These are phyloP conservation scores for Spodoptera picta DNA, from an alignment of 2,888 invertebrate genomes.

Conservation along the genomic window DNA sequence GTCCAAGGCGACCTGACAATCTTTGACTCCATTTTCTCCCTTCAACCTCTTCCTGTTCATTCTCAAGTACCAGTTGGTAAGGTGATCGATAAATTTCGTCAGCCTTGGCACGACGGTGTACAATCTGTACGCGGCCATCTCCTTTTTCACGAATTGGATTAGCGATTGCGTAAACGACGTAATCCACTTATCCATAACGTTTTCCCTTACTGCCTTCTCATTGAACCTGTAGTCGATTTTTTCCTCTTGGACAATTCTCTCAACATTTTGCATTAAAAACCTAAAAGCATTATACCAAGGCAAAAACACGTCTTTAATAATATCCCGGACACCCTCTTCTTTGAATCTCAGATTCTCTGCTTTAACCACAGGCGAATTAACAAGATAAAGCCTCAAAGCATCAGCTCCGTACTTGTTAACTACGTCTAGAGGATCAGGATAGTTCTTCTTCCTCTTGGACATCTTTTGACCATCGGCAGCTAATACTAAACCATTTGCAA, in stretches of 20 bases:
- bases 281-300: constrained; percentile 99
- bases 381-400: constrained; percentile 97
- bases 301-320: constrained; percentile 98
- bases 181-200: constrained; percentile 99
- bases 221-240: constrained; percentile 87
- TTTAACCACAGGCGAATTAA: constrained; percentile 99
- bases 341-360: constrained; percentile 99
- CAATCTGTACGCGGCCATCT: constrained; percentile 98
- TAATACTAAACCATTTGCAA: constrained; percentile 98
- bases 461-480: constrained; percentile 99
- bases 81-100: constrained; percentile 98
- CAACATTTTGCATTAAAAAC: constrained; percentile 98
- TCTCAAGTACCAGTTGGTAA: constrained; percentile 99
- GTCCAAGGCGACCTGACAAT: constrained; percentile 95
- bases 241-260: constrained; percentile 92
- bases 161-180: constrained; percentile 98
- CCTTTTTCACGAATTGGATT: constrained; percentile 94
- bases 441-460: constrained; percentile 99
- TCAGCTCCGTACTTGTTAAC: constrained; percentile 98
- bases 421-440: constrained; percentile 98
- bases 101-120: constrained; percentile 98
- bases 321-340: constrained; percentile 98
- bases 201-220: constrained; percentile 87
- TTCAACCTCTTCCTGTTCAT: constrained; percentile 98
- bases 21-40: constrained; percentile 94